A percentile compares a stretch with the other conserved stretches of the same genome.
These are phyloP conservation scores for Chloroceryle amazona DNA, from an alignment of 2,797 vertebrate species.

Conservation along the genomic window DNA sequence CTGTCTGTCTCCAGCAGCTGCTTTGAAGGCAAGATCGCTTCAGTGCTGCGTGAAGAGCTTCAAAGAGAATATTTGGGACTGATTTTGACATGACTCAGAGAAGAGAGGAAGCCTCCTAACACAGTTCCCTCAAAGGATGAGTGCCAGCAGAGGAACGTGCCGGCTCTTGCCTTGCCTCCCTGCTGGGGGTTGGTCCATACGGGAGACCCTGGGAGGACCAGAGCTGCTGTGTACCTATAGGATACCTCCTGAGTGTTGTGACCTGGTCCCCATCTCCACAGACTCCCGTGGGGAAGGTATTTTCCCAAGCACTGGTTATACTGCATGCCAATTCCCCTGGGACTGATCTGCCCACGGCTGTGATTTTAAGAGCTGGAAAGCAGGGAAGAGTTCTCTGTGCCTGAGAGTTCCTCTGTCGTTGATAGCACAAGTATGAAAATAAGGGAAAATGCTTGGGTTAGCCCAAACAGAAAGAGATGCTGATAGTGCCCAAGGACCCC, in stretches of 20 bases:
- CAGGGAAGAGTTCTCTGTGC: background rate
- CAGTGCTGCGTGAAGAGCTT: background rate
- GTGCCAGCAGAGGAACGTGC: background rate
- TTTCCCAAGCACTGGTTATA: background rate
- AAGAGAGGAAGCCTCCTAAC: slow-evolving; percentile 16
- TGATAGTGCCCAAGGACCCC: background rate
- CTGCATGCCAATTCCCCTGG: background rate
- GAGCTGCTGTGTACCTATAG: accelerated
- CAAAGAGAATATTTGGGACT: slow-evolving; percentile 74
- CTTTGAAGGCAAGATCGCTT: slow-evolving; percentile 62
- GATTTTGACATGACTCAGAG: slow-evolving; percentile 46
- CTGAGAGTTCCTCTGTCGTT: background rate
- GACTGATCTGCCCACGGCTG: background rate
- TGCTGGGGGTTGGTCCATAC: background rate
- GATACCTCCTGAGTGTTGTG: background rate
- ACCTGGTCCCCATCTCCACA: background rate
- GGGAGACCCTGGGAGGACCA: background rate
- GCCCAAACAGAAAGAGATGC: background rate
- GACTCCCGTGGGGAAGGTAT: background rate
- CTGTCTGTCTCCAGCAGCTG: slow-evolving; percentile 9
- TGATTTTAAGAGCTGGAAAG: background rate
- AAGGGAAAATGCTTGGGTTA: background rate
- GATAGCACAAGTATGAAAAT: background rate
- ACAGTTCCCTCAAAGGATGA: background rate
- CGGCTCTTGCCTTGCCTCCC: background rate